Evolutionary conservation across 23 tunicate genomes (phyloP).

Genomic region (Trididemnum nubilum): DNA sequence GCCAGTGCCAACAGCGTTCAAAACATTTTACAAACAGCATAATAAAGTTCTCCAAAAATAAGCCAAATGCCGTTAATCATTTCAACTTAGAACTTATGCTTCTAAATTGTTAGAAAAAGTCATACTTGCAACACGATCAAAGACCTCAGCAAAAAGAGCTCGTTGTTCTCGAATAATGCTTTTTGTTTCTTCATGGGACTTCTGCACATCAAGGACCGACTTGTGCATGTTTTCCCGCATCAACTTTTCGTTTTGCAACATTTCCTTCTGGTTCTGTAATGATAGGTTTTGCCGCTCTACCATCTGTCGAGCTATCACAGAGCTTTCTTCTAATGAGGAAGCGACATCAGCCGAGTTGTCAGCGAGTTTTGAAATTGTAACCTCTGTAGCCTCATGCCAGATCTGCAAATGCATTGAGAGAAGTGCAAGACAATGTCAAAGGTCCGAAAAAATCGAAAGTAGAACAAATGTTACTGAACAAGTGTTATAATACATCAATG

Average conservation of each 20-base stretch:
- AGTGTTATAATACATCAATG: too few relatives aligned
- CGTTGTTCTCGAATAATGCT: slow-evolving; percentile 73
- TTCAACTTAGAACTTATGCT: not conserved
- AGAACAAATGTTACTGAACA: too few relatives aligned
- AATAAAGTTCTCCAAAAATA: not conserved
- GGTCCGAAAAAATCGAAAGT: too few relatives aligned
- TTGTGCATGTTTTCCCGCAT: slow-evolving; percentile 68
- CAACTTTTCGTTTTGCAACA: slow-evolving; percentile 56
- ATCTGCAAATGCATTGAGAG: slow-evolving; percentile 46
- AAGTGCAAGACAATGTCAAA: too few relatives aligned
- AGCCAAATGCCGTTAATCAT: not conserved
- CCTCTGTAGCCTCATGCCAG: slow-evolving; percentile 95
- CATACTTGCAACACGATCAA: slow-evolving; percentile 77
- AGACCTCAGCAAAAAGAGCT: slow-evolving; percentile 71
- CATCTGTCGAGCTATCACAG: slow-evolving; percentile 65
- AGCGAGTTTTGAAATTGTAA: slow-evolving; percentile 68
- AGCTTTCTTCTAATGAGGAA: slow-evolving; percentile 49
- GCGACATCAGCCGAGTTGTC: slow-evolving; percentile 88
- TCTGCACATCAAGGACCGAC: slow-evolving; percentile 71
- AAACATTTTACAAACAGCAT: not conserved
- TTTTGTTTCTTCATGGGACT: slow-evolving; percentile 75
- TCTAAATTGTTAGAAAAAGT: not conserved
- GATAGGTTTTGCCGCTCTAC: slow-evolving; percentile 61
- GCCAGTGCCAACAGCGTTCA: not conserved
- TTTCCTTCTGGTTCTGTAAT: slow-evolving; percentile 71